Base-by-base conservation (phyloP, 2,888 invertebrate genomes). In the Nysson spinosus region DNA sequence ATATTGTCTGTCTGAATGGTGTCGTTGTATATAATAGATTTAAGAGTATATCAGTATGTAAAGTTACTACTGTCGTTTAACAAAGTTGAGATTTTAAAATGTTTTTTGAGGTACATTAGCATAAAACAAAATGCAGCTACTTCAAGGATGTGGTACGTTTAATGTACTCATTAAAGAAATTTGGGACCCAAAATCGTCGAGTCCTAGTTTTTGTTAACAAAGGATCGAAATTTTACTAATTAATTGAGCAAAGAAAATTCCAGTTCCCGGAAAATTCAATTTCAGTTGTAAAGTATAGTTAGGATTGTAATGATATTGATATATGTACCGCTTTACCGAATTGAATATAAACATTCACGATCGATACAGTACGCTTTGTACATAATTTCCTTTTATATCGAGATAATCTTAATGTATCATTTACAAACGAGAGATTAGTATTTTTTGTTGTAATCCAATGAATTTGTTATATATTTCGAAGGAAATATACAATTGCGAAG, bases 11-110 rank as follows among this genome's bases (percentile, higher is more conserved):
- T 77, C 75, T 76, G 75, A 80, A 81, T 78, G 80, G 79, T 85
- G 83, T 85, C 82, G 82, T 84, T 85, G 86, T 86, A 85, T 77
- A 85, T 85, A 86, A 83, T 85, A 85, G 81, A 74, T 75, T 69
- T 82, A 79, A 83, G 76, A 69, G 46, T 56, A 71, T 79, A 77
- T 78, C 66, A 61, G 70, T 79, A 80, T 69, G 74, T 73, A 72
- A 70, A 80, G 68, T 64, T 77, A 77, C 75, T 77, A 77, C 74
- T 74, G n/a, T n/a, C n/a, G 72, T 80, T 79, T 74, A 71, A 80
- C 54, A 55, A 75, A 75, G 71, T 74, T 70, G 32, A 63, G 58
- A 60, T 61, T 51, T 73, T 62, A 63, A 57, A 39, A 57, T 62
- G n/a, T 32, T 60, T 68, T 28, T 6, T 3, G 26, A 35, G 50